Percentiles rank a stretch among this genome's conserved stretches.
These are phyloP conservation scores for Aurelia sp. DNA, from an alignment of 30 jellyfish, hydroid and myxozoan species.

Conservation along the genomic window DNA sequence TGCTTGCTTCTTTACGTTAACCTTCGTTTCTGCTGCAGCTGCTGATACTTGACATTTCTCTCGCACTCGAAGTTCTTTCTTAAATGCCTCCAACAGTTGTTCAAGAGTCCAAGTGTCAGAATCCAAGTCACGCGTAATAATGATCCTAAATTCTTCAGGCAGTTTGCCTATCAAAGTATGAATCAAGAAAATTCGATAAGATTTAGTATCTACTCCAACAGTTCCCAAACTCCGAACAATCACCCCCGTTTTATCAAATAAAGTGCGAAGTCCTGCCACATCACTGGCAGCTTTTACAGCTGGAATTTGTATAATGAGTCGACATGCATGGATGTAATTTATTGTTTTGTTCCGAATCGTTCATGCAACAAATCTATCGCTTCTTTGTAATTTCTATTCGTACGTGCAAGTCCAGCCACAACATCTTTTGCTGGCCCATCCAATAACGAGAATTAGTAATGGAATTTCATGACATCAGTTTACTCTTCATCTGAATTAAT, in stretches of 20 bases:
- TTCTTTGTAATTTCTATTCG: slow-evolving; percentile 29
- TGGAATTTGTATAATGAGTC: neutral
- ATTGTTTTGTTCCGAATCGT: slow-evolving; percentile 22
- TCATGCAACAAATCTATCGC: neutral
- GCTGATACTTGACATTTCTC: slow-evolving; percentile 26
- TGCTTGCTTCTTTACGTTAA: neutral
- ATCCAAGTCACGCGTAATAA: neutral
- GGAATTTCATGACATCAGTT: slow-evolving; percentile 19
- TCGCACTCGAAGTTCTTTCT: slow-evolving; percentile 12
- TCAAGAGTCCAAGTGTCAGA: slow-evolving; percentile 14
- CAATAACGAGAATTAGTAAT: slow-evolving; percentile 7
- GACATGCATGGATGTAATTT: slow-evolving; percentile 2
- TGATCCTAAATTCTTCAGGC: slow-evolving; percentile 16
- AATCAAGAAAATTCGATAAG: slow-evolving; percentile 18
- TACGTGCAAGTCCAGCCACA: neutral
- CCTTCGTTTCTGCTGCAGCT: neutral
- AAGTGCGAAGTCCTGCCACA: slow-evolving; percentile 9
- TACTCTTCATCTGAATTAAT: slow-evolving; percentile 15
- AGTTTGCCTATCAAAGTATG: slow-evolving; percentile 18
- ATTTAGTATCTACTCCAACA: slow-evolving; percentile 2
- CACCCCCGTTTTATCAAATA: slow-evolving; percentile 30
- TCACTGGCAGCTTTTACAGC: slow-evolving; percentile 5
- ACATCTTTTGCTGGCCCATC: slow-evolving; percentile 26
- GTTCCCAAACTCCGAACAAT: slow-evolving; percentile 26
- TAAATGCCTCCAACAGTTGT: neutral